Evolutionary conservation across 2,113 vertebrate species (phyloP).

Genomic region (Bothrops jararaca): DNA sequence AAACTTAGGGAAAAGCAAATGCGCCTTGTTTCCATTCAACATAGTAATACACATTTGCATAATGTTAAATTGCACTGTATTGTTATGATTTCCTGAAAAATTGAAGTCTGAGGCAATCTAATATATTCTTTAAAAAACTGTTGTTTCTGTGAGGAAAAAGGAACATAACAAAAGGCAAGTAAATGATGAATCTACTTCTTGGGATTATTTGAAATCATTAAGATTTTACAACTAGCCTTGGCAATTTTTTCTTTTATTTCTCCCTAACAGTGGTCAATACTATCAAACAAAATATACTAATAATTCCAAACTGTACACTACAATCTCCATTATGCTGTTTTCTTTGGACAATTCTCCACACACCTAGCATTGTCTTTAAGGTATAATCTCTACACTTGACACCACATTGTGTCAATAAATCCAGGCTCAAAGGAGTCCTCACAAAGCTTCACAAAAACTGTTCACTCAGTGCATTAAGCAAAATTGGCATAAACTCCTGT

Average conservation of each 20-base stretch:
- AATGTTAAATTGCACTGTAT: not conserved
- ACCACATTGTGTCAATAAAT: slow-evolving; percentile 36
- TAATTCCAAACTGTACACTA: not conserved
- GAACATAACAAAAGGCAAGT: not conserved
- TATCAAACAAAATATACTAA: slow-evolving; percentile 6
- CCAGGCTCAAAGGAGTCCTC: too few relatives aligned
- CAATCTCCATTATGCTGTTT: slow-evolving; percentile 3
- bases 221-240: not conserved
- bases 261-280: not conserved
- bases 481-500: slow-evolving; percentile 2
- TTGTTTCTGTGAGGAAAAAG: slow-evolving; percentile 8
- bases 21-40: not conserved
- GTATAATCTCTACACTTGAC: not conserved
- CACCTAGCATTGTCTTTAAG: not conserved
- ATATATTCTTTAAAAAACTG: not conserved
- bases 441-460: slow-evolving; percentile 5
- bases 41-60: not conserved
- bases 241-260: not conserved
- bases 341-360: not conserved
- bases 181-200: not conserved
- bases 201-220: fast-evolving
- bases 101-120: not conserved
- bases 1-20: not conserved
- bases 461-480: slow-evolving; percentile 12
- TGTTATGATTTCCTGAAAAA: slow-evolving; percentile 4